These are phyloP conservation scores for Gymnorhina tibicen DNA, from an alignment of 2,113 vertebrate species.

Conservation along the genomic window DNA sequence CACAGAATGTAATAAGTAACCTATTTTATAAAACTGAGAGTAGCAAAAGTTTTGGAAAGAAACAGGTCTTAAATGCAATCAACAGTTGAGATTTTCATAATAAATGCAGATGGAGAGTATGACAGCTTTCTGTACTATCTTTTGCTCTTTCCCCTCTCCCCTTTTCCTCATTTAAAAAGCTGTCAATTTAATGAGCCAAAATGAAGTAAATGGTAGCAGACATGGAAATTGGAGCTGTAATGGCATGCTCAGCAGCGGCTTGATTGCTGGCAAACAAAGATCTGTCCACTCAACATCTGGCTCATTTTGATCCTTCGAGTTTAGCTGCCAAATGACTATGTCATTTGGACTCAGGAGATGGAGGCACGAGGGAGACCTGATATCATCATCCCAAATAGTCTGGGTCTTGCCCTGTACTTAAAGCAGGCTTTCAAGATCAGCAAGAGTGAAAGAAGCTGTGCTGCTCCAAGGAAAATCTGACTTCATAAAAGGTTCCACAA, in stretches of 20 bases:
- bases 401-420: neutral
- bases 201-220: conserved; percentile 9
- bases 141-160: neutral
- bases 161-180: neutral
- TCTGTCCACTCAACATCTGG: neutral
- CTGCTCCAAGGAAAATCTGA: neutral
- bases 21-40: neutral
- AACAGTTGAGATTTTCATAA: neutral
- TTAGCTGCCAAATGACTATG: neutral
- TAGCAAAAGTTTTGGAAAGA: neutral
- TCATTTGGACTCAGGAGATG: neutral
- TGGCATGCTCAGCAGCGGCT: neutral
- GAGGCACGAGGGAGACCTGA: neutral
- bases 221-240: neutral
- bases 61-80: neutral
- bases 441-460: neutral
- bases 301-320: neutral
- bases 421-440: neutral
- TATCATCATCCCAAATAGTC: neutral
- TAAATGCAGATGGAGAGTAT: neutral
- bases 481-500: neutral
- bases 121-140: neutral
- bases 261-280: neutral
- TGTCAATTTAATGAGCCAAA: neutral
- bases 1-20: neutral